Percentiles rank a stretch among this genome's conserved stretches.
These are phyloP conservation scores for Odontothrips loti DNA, from an alignment of 2,888 invertebrate genomes.

Conservation along the genomic window DNA sequence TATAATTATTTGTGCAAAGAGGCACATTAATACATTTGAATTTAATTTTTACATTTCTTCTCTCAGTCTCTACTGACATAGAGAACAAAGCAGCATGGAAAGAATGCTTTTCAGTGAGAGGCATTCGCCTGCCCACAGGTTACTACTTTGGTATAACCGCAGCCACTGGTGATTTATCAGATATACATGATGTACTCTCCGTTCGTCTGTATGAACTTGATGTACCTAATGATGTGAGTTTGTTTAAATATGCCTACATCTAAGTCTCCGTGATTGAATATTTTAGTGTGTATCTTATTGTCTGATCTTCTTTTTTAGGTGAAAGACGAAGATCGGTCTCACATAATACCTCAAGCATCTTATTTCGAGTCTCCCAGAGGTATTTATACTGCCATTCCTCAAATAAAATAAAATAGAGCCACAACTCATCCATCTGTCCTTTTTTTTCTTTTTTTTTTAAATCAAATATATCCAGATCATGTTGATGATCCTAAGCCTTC, in stretches of 20 bases:
- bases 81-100: slow-evolving; percentile 92
- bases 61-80: slow-evolving; percentile 81
- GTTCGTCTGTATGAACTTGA: slow-evolving; percentile 91
- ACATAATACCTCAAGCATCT: slow-evolving; percentile 84
- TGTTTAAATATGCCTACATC: slow-evolving; percentile 1
- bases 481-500: slow-evolving; percentile 81
- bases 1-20: background rate
- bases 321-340: slow-evolving; percentile 67
- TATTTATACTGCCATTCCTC: slow-evolving; percentile 41
- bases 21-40: too few relatives aligned
- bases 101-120: slow-evolving; percentile 83
- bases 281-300: background rate
- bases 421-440: background rate
- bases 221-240: slow-evolving; percentile 59
- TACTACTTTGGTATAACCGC: slow-evolving; percentile 93
- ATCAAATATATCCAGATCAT: slow-evolving; percentile 57
- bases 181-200: slow-evolving; percentile 92
- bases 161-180: slow-evolving; percentile 93
- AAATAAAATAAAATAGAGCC: background rate
- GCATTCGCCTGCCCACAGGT: slow-evolving; percentile 88
- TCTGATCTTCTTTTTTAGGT: slow-evolving; percentile 50
- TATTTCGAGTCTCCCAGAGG: slow-evolving; percentile 83
- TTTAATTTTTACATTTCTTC: slow-evolving; percentile 20
- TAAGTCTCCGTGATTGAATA: slow-evolving; percentile 10
- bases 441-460: slow-evolving; percentile 25